Conservation (phyloP, 2,113 vertebrate species). For the Zapus hudsonius region DNA sequence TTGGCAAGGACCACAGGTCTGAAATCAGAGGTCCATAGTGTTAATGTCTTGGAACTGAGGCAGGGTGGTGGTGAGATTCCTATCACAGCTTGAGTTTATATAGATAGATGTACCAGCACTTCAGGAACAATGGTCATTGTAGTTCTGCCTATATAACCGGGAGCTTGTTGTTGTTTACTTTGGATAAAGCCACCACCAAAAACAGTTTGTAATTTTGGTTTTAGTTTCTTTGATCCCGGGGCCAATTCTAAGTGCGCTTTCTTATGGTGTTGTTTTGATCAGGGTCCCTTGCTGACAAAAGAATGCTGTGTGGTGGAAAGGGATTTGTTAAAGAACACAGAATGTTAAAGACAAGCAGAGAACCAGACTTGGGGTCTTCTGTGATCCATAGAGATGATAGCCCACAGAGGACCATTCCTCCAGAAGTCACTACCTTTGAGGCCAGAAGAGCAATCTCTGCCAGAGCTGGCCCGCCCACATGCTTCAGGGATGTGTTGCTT, state of each 20-base stretch:
- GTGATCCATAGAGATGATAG: rapidly evolving
- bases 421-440: not conserved
- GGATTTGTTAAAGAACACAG: not conserved
- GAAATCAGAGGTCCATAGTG: not conserved
- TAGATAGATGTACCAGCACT: not conserved
- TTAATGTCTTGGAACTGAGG: not conserved
- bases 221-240: not conserved
- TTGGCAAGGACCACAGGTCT: not conserved
- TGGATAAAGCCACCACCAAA: not conserved
- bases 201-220: not conserved
- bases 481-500: not conserved
- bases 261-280: not conserved
- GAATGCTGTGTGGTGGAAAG: not conserved
- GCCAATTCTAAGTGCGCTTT: not conserved
- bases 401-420: not conserved
- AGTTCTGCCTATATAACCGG: too few relatives aligned
- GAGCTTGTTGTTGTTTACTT: not conserved
- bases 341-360: not conserved
- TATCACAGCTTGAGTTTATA: not conserved
- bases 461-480: not conserved
- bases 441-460: not conserved
- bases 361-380: not conserved
- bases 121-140: not conserved
- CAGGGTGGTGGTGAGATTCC: not conserved
- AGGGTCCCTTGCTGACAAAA: not conserved